Conservation (phyloP, 1,140 invertebrate species). For the Vollenhovia emeryi region DNA sequence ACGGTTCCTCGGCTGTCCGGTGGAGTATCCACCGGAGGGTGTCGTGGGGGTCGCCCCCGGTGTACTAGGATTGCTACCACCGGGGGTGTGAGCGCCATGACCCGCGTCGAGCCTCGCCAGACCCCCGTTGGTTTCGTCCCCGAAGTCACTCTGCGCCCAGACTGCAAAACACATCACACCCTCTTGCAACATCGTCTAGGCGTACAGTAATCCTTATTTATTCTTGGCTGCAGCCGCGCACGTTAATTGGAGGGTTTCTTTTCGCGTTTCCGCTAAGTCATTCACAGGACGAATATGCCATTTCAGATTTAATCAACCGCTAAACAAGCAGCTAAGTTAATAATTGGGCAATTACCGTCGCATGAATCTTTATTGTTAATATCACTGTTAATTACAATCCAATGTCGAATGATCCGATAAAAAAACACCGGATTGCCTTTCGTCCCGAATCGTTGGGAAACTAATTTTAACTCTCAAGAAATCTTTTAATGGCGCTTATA, state of each 20-base stretch:
- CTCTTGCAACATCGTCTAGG: constrained; percentile 77
- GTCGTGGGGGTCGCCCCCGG: constrained; percentile 85
- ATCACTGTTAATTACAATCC: not conserved
- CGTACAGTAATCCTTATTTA: constrained; percentile 50
- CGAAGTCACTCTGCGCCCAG: constrained; percentile 94
- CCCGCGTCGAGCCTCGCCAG: constrained; percentile 80
- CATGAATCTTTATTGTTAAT: not conserved
- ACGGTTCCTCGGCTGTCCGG: constrained; percentile 79
- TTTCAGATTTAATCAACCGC: constrained; percentile 26
- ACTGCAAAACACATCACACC: constrained; percentile 89
- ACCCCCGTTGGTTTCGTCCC: constrained; percentile 90
- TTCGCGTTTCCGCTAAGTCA: constrained; percentile 11
- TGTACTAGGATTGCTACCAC: constrained; percentile 87
- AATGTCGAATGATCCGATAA: not conserved
- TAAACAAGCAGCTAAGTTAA: not conserved
- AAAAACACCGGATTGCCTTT: not conserved
- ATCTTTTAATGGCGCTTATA: not conserved
- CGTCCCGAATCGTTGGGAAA: not conserved
- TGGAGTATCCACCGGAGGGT: constrained; percentile 87
- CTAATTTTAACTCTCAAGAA: not conserved
- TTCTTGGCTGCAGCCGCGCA: constrained; percentile 11
- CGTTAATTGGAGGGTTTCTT: constrained; percentile 35
- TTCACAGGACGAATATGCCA: not conserved
- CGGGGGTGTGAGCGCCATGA: constrained; percentile 82
- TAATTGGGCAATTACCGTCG: not conserved